Percentiles rank a stretch among this genome's conserved stretches.
Evolutionary conservation across 1,140 invertebrate genomes (phyloP).

Genomic region (Drosophila ficusphila): DNA sequence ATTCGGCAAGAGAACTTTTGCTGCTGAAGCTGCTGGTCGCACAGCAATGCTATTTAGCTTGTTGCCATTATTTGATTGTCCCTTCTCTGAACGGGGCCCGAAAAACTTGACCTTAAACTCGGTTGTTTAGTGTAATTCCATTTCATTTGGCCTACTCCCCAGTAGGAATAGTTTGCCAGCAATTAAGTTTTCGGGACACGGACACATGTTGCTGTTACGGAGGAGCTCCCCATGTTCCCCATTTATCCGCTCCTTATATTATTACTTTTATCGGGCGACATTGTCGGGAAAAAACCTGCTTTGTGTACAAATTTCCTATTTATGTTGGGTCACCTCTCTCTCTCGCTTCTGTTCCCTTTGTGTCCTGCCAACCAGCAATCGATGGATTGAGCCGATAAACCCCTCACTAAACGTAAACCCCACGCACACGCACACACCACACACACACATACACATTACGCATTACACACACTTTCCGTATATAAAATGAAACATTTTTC

Average conservation of each 20-base stretch:
- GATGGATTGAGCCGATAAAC: conserved; percentile 43
- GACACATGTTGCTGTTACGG: conserved; percentile 39
- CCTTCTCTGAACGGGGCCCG: too few relatives aligned
- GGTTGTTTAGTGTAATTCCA: conserved; percentile 48
- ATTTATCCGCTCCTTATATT: conserved; percentile 1
- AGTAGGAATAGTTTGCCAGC: conserved; percentile 25
- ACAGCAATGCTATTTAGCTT: conserved; percentile 40
- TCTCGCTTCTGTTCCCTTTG: too few relatives aligned
- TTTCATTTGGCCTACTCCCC: conserved; percentile 25
- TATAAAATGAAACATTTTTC: conserved; percentile 60
- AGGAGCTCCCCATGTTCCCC: neutral
- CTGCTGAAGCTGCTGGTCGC: conserved; percentile 7
- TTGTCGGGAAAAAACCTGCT: conserved; percentile 55
- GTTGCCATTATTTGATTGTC: conserved; percentile 55
- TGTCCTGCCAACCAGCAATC: conserved; percentile 28
- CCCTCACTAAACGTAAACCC: conserved; percentile 25
- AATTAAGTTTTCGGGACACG: conserved; percentile 49
- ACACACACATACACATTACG: conserved; percentile 1
- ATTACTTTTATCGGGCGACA: conserved; percentile 56
- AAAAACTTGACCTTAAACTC: conserved; percentile 45
- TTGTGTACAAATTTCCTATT: conserved; percentile 68
- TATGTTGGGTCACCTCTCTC: conserved; percentile 46
- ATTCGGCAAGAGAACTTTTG: conserved; percentile 31
- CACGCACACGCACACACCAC: neutral
- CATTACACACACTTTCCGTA: neutral